Conservation (phyloP, 2,797 vertebrate species). For the Alcedo atthis region DNA sequence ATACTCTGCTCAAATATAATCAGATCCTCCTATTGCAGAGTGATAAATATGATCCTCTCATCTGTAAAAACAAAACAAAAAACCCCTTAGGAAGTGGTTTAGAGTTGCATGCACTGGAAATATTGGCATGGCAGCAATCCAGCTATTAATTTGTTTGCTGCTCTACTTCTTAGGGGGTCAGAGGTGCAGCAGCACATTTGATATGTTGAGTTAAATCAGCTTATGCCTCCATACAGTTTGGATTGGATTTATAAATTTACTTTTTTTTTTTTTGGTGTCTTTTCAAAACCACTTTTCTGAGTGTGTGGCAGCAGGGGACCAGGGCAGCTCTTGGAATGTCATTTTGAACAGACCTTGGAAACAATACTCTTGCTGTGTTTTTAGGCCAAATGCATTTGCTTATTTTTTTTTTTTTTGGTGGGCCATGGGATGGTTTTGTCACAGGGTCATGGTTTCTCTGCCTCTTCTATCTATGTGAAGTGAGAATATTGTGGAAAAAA, state of each 20-base stretch:
- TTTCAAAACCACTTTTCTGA: background rate
- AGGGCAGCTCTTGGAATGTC: background rate
- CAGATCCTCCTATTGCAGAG: background rate
- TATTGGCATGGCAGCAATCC: background rate
- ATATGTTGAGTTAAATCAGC: background rate
- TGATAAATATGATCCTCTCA: background rate
- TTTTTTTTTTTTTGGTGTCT: background rate
- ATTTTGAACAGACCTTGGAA: background rate
- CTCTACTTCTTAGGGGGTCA: background rate
- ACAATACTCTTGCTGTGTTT: background rate
- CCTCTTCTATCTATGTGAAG: background rate
- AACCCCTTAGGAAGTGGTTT: background rate
- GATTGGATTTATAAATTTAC: background rate
- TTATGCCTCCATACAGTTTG: background rate
- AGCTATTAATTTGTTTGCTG: constrained; percentile 1
- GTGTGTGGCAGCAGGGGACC: background rate
- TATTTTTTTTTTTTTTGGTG: background rate
- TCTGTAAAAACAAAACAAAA: background rate
- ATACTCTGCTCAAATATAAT: background rate
- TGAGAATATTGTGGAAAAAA: background rate
- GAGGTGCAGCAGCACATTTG: background rate
- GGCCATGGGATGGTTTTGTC: background rate
- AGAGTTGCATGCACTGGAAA: background rate
- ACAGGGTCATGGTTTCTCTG: background rate
- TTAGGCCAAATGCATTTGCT: background rate